phyloP scores from a whole-genome alignment of 2,113 vertebrate species.

The Alces alces region DNA sequence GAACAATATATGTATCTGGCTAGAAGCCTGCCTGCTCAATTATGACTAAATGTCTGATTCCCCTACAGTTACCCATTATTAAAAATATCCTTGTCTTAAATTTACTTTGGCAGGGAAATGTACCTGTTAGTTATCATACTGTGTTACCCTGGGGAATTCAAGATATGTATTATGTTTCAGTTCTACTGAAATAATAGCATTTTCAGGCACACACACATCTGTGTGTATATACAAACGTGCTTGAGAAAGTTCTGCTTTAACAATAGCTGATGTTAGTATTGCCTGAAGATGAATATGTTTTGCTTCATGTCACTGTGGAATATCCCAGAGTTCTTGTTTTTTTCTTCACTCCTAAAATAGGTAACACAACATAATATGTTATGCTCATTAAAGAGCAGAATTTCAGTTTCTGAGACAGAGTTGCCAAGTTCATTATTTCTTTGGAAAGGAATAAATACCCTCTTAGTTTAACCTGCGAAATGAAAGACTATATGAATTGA shows the following conservation, averaged over 20 bases:
- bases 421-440: conserved; percentile 43
- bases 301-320: not conserved
- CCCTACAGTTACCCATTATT: conserved; percentile 55
- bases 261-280: conserved; percentile 27
- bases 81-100: conserved; percentile 62
- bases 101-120: conserved; percentile 52
- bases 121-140: conserved; percentile 58
- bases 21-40: conserved; percentile 48
- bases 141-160: conserved; percentile 52
- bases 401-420: not conserved
- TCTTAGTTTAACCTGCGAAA: not conserved
- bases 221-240: not conserved
- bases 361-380: not conserved
- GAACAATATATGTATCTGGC: not conserved
- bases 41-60: conserved; percentile 57
- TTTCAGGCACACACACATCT: not conserved
- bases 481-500: not conserved
- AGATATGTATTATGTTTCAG: conserved; percentile 35
- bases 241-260: conserved; percentile 16
- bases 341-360: not conserved
- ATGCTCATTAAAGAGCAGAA: conserved; percentile 2
- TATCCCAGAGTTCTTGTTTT: not conserved
- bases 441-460: not conserved
- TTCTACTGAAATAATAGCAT: not conserved
- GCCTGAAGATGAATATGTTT: not conserved